A percentile compares a stretch with the other conserved stretches of the same genome.
Conservation (phyloP, 2,797 vertebrate species). For the Vultur gryphus region DNA sequence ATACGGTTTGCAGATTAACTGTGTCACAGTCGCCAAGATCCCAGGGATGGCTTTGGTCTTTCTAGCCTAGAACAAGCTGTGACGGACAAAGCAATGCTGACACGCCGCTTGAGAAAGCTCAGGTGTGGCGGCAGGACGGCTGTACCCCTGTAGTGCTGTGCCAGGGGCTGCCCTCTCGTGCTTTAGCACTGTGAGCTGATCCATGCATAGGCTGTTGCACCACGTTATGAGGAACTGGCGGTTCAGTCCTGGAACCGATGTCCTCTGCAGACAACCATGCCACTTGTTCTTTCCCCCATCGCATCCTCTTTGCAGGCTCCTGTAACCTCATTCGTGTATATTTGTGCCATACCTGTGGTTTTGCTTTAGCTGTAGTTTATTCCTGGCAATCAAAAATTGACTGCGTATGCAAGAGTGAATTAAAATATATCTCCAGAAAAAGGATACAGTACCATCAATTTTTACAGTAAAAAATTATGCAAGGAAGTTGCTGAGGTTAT, state of each 20-base stretch:
- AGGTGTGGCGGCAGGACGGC: background rate
- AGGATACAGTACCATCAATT: background rate
- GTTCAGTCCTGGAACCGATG: fast-evolving
- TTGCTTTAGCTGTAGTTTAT: background rate
- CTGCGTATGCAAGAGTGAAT: fast-evolving
- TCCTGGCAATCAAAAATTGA: background rate
- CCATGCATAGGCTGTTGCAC: background rate
- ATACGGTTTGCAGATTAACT: background rate
- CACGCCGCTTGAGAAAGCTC: background rate
- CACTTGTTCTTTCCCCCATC: background rate
- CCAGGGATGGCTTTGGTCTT: background rate
- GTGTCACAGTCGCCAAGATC: background rate
- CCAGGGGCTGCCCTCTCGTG: background rate
- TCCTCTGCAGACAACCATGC: background rate
- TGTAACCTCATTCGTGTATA: background rate
- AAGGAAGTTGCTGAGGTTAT: background rate
- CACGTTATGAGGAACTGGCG: fast-evolving
- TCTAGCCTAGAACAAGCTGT: background rate
- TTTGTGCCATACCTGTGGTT: background rate
- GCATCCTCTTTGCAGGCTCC: background rate
- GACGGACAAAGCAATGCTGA: background rate
- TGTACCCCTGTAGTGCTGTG: background rate
- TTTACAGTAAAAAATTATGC: background rate
- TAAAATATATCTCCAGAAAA: background rate
- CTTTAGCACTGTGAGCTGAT: background rate